A percentile compares a stretch with the other conserved stretches of the same genome.
These are phyloP conservation scores for Aricia artaxerxes DNA, from an alignment of 2,888 invertebrate genomes.

Conservation along the genomic window DNA sequence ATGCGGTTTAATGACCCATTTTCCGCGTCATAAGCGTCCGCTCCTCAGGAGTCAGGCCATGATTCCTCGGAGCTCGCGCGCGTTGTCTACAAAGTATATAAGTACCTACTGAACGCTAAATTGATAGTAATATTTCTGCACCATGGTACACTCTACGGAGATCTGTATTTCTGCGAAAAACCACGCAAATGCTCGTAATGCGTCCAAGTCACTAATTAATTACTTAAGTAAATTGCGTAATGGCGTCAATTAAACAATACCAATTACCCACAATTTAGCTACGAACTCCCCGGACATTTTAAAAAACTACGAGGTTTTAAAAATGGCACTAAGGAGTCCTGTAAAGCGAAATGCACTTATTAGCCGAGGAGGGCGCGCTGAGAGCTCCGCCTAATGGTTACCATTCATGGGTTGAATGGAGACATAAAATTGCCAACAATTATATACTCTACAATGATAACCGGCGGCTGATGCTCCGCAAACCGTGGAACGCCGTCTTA, in stretches of 20 bases:
- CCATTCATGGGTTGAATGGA: constrained; percentile 76
- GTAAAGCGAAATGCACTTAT: constrained; percentile 78
- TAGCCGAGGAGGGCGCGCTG: constrained; percentile 71
- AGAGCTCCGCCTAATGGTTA: constrained; percentile 75
- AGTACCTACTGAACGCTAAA: not conserved
- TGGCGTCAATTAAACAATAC: constrained; percentile 60
- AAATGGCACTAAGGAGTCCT: constrained; percentile 73
- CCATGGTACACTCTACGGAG: not conserved
- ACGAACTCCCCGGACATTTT: constrained; percentile 51
- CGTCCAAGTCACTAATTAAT: constrained; percentile 44
- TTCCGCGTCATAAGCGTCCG: no score
- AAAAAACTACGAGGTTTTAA: constrained; percentile 62
- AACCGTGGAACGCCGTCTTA: constrained; percentile 51
- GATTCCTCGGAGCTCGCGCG: no score
- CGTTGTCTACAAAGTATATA: not conserved
- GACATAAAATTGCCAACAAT: constrained; percentile 78
- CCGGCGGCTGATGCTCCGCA: constrained; percentile 67
- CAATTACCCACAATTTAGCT: constrained; percentile 53
- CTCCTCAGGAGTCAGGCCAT: no score
- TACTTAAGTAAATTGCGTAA: constrained; percentile 58
- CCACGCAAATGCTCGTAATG: not conserved
- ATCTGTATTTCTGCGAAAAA: not conserved
- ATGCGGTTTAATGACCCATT: no score
- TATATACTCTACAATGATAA: constrained; percentile 79
- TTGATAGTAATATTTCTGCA: not conserved